Conservation (phyloP, 2,797 vertebrate genomes). For the Brachyrhaphis roseni region DNA sequence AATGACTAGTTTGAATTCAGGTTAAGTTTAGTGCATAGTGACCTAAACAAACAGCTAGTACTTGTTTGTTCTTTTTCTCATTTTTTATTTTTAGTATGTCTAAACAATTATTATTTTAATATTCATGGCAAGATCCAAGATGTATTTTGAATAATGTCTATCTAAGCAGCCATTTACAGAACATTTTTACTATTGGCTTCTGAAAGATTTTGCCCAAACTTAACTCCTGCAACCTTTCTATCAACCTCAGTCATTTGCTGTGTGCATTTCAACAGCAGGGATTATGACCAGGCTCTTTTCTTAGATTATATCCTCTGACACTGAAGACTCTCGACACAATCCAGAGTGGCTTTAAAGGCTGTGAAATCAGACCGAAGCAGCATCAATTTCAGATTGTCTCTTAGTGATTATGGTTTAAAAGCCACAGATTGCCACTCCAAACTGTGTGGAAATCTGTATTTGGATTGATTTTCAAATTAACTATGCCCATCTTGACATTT, state of each 20-base stretch:
- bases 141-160: neutral
- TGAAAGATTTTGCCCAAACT: neutral
- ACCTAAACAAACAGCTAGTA: neutral
- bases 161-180: neutral
- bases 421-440: neutral
- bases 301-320: neutral
- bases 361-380: neutral
- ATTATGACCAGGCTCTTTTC: neutral
- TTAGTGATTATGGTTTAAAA: neutral
- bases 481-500: neutral
- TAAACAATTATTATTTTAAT: neutral
- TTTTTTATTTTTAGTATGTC: neutral
- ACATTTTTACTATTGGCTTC: neutral
- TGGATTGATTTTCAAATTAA: neutral
- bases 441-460: neutral
- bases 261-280: neutral
- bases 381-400: neutral
- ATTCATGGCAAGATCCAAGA: neutral
- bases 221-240: neutral
- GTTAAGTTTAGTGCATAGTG: neutral
- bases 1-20: neutral
- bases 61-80: neutral
- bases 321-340: neutral
- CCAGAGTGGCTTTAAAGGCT: neutral
- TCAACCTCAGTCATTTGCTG: neutral